Percentiles rank a stretch among this genome's conserved stretches.
phyloP scores from a whole-genome alignment of 2,888 invertebrate species.

The Lutraria lutraria region DNA sequence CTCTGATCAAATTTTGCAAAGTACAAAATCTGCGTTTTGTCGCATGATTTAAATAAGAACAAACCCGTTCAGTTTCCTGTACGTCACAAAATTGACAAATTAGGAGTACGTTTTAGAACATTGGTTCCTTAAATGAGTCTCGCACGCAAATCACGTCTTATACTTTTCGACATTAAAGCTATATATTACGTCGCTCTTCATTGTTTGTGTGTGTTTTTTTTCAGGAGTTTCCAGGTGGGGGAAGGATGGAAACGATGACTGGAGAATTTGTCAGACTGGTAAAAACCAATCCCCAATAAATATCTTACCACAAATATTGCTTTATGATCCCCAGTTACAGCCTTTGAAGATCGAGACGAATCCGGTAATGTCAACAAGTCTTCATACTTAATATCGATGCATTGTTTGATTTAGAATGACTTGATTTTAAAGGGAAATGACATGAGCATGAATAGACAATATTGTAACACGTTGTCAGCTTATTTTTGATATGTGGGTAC shows the following conservation, averaged over 20 bases:
- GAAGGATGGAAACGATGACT: constrained; percentile 96
- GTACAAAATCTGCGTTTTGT: neutral
- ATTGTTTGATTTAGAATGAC: neutral
- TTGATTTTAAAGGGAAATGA: neutral
- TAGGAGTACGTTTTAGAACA: neutral
- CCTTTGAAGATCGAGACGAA: constrained; percentile 97
- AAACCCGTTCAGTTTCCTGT: neutral
- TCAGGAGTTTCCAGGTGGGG: constrained; percentile 99
- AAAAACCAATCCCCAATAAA: constrained; percentile 98
- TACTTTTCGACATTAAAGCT: neutral
- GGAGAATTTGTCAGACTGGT: constrained; percentile 98
- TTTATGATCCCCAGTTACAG: constrained; percentile 98
- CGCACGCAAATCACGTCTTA: neutral
- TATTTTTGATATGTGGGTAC: no score
- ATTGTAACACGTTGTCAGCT: no score
- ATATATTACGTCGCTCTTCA: neutral
- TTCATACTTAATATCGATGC: neutral
- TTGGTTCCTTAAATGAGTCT: neutral
- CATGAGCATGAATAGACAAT: neutral
- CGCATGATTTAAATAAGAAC: neutral
- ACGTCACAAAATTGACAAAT: neutral
- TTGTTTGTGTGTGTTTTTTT: constrained; percentile 77
- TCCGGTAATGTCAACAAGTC: constrained; percentile 89
- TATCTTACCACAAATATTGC: constrained; percentile 96
- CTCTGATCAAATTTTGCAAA: no score